Evolutionary conservation across 2,888 invertebrate genomes (phyloP), one percentile per base, ranked within the genome.

Genomic region (Acleris sparsana): DNA sequence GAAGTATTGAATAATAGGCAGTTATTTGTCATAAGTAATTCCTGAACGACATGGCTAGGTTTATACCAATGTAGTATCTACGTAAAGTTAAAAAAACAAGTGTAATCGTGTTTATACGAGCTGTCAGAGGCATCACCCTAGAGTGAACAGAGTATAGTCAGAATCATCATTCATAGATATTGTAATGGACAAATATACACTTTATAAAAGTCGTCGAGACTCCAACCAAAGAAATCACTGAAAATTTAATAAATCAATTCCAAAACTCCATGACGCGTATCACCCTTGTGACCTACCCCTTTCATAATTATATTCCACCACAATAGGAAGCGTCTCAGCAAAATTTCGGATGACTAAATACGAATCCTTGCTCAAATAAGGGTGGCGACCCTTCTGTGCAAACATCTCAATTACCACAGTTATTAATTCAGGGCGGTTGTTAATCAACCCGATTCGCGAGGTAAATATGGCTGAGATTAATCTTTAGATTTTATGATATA

Each of bases 381-480:
- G 79, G 79, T 75, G 68, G 75, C 79, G 82, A 80, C 84, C 86
- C 77, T 74, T 79, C 79, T 80, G 76, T 71, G 84, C 88, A 89
- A 91, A 91, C 88, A 89, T 91, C 92, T 92, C 92, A 91, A 92
- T 92, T 92, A 92, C 92, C 75, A 78, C 74, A 74, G 78, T 90
- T 90, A 90, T 90, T 92, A 91, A 91, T 85, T 86, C 85, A 82
- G 83, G 79, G 79, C 85, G 84, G 80, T 84, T 83, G 85, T 84
- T 84, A 82, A 85, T 82, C 80, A 81, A 75, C 76, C 75, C 73
- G 80, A 82, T 83, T 84, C 80, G 82, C 71, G 71, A 46, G 57
- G 73, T 75, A 79, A 79, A 81, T 75, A 77, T 66, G 61, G 48
- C 59, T 46, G 66, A 61, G 55, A 61, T 60, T 53, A 33, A 53